Evolutionary conservation across 2,113 vertebrate species (phyloP).

Genomic region (Girardinichthys multiradiatus): DNA sequence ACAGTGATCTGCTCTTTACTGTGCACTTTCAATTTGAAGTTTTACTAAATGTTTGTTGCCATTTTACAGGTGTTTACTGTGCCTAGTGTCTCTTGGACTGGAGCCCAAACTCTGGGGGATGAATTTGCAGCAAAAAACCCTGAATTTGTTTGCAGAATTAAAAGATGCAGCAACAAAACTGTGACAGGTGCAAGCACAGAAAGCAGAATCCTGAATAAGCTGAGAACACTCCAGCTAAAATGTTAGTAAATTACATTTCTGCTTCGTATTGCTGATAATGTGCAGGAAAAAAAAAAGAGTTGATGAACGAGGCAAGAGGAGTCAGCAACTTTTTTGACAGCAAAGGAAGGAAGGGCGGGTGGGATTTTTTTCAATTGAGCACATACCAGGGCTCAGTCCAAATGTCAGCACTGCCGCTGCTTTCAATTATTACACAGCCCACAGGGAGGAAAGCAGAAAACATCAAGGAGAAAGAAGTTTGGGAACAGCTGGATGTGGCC

Average conservation of each 20-base stretch:
- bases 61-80: background rate
- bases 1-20: background rate
- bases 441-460: conserved; percentile 37
- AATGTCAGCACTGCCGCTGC: conserved; percentile 58
- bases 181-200: background rate
- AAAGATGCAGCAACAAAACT: background rate
- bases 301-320: conserved; percentile 1
- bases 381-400: conserved; percentile 36
- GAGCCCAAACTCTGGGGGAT: background rate
- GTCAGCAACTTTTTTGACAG: conserved; percentile 42
- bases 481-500: conserved; percentile 63
- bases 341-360: conserved; percentile 47
- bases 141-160: background rate
- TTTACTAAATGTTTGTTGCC: background rate
- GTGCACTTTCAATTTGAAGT: background rate
- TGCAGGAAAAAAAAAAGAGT: background rate
- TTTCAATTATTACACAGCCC: conserved; percentile 59
- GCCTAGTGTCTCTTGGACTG: background rate
- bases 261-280: background rate
- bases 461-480: conserved; percentile 52
- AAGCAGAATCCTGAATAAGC: background rate
- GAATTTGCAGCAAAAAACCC: no score
- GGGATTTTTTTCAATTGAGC: conserved; percentile 8
- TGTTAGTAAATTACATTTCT: background rate
- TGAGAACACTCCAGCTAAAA: background rate